Conservation (phyloP, 2,888 invertebrate species). For the Stenurella melanura region DNA sequence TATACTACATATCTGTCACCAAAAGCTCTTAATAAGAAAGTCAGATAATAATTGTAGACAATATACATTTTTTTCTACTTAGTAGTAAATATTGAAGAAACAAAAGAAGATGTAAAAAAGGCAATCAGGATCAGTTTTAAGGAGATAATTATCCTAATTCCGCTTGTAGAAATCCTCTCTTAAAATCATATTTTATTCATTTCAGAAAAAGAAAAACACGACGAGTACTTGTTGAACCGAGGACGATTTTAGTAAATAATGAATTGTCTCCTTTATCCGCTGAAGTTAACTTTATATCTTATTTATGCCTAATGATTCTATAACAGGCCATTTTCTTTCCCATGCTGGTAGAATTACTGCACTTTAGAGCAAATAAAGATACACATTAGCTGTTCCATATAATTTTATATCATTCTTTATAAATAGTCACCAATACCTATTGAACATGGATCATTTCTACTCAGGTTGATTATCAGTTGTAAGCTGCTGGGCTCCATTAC, state of each 20-base stretch:
- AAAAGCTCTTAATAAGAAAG: no score
- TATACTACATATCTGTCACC: no score
- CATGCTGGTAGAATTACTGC: background rate
- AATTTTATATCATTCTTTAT: background rate
- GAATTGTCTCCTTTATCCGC: background rate
- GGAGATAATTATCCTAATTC: background rate
- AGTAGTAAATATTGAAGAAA: no score
- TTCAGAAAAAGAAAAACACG: background rate
- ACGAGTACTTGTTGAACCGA: background rate
- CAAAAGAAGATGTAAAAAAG: no score
- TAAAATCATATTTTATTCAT: background rate
- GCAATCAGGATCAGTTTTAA: no score
- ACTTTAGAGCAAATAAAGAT: background rate
- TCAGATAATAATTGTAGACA: no score
- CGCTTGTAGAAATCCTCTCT: background rate
- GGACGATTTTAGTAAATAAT: background rate
- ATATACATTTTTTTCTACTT: no score
- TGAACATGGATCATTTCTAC: constrained; percentile 39
- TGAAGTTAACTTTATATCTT: background rate
- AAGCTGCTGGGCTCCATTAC: constrained; percentile 29
- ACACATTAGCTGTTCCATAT: background rate
- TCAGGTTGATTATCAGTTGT: background rate
- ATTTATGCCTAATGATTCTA: background rate
- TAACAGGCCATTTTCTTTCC: background rate
- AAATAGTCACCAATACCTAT: constrained; percentile 8